Evolutionary conservation across 30 jellyfish, hydroid and myxozoan species (phyloP).

Genomic region (Clytia hemisphaerica): DNA sequence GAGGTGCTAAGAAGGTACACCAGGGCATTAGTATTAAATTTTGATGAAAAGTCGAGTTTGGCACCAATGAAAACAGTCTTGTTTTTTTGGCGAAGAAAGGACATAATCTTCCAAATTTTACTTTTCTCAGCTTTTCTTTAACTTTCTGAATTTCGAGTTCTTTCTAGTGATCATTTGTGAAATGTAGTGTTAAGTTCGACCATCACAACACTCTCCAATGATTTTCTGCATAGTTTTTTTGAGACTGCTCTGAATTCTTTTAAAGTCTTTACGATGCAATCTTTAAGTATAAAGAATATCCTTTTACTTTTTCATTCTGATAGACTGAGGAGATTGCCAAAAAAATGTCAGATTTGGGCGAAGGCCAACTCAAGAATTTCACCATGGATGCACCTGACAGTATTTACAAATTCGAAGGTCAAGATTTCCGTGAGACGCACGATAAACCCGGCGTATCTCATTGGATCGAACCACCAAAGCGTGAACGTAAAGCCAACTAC

Average conservation of each 20-base stretch:
- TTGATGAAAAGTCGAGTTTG: background rate
- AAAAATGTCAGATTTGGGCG: conserved; percentile 76
- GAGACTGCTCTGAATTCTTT: too few species aligned
- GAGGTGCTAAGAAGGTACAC: conserved; percentile 82
- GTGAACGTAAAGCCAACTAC: conserved; percentile 96
- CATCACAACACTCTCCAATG: too few species aligned
- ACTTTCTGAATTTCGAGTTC: too few species aligned
- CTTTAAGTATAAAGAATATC: too few species aligned
- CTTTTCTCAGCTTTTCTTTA: too few species aligned
- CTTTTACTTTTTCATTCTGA: background rate
- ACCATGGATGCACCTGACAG: conserved; percentile 94
- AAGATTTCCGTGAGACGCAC: conserved; percentile 55
- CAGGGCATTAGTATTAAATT: background rate
- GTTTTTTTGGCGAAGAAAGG: too few species aligned
- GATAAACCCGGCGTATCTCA: conserved; percentile 55
- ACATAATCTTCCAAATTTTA: too few species aligned
- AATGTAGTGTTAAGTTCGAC: too few species aligned
- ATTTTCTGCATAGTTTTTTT: too few species aligned
- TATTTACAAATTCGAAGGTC: conserved; percentile 97
- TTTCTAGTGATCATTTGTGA: too few species aligned
- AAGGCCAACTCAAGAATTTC: conserved; percentile 78
- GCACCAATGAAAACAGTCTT: too few species aligned
- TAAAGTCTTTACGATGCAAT: too few species aligned
- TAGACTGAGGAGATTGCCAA: conserved; percentile 88
- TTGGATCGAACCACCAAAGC: conserved; percentile 99